Percentiles rank a stretch among this genome's conserved stretches.
Conservation (phyloP, 2,888 invertebrate species). For the Graphium colonna region DNA sequence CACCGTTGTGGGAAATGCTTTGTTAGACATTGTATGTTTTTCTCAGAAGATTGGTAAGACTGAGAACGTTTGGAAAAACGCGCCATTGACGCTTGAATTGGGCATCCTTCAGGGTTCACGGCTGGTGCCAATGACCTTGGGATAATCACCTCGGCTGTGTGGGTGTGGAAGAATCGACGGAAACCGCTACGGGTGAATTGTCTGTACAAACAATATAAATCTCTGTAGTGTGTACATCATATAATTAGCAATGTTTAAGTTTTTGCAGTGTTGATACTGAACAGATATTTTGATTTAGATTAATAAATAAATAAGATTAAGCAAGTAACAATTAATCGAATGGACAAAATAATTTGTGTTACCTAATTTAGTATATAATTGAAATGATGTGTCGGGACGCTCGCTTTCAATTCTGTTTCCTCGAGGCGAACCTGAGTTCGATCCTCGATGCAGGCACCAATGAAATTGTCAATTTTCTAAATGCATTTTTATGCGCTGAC, state of each 20-base stretch:
- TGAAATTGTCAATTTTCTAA: too few relatives aligned
- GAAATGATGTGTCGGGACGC: too few relatives aligned
- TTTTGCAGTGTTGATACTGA: too few relatives aligned
- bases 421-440: too few relatives aligned
- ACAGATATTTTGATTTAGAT: too few relatives aligned
- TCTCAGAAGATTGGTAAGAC: neutral
- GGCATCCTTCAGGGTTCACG: conserved; percentile 20
- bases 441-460: too few relatives aligned
- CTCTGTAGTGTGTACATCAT: neutral
- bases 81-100: neutral
- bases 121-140: conserved; percentile 38
- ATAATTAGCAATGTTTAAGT: neutral
- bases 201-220: neutral
- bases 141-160: conserved; percentile 37
- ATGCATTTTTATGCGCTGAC: too few relatives aligned
- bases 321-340: too few relatives aligned
- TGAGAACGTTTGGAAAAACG: neutral
- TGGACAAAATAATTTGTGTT: too few relatives aligned
- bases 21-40: neutral
- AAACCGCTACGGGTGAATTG: conserved; percentile 23
- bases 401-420: too few relatives aligned
- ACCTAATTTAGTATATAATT: too few relatives aligned
- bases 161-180: conserved; percentile 38
- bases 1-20: neutral
- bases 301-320: too few relatives aligned